These are phyloP conservation scores for Hypselothyrea guttata DNA, from an alignment of 2,888 invertebrate species.

Conservation along the genomic window DNA sequence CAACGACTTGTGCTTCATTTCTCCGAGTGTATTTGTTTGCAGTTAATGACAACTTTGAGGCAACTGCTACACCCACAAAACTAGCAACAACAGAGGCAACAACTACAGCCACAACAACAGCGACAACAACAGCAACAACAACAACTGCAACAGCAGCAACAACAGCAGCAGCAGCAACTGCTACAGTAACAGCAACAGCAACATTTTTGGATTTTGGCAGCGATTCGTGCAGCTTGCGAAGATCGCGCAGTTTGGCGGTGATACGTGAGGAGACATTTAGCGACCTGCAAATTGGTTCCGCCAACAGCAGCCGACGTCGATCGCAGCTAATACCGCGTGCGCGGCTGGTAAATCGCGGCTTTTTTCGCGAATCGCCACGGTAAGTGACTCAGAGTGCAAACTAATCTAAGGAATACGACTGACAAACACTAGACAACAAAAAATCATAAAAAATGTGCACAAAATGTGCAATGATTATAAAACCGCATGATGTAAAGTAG, in stretches of 20 bases:
- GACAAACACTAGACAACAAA: conserved; percentile 29
- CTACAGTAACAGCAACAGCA: conserved; percentile 40
- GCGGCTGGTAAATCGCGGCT: conserved; percentile 89
- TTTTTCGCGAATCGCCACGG: conserved; percentile 85
- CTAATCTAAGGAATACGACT: neutral
- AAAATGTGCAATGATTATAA: too few relatives aligned
- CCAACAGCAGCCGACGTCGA: conserved; percentile 86
- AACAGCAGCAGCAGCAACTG: conserved; percentile 28
- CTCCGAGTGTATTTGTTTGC: conserved; percentile 38
- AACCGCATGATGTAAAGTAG: too few relatives aligned
- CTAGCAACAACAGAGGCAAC: neutral
- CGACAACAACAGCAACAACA: conserved; percentile 16
- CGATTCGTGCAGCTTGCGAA: conserved; percentile 84
- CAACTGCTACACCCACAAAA: conserved; percentile 3
- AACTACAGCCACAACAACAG: conserved; percentile 21
- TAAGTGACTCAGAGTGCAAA: conserved; percentile 41
- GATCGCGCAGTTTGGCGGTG: conserved; percentile 89
- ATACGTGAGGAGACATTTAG: conserved; percentile 90
- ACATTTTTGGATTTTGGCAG: conserved; percentile 78
- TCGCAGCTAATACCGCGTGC: conserved; percentile 92
- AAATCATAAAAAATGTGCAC: too few relatives aligned
- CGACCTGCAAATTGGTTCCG: conserved; percentile 86
- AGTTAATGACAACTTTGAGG: conserved; percentile 46
- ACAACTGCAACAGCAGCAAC: conserved; percentile 11
- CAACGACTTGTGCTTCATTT: too few relatives aligned